Base-by-base conservation (phyloP, 2,113 vertebrate genomes). In the Aleadryas rufinucha region DNA sequence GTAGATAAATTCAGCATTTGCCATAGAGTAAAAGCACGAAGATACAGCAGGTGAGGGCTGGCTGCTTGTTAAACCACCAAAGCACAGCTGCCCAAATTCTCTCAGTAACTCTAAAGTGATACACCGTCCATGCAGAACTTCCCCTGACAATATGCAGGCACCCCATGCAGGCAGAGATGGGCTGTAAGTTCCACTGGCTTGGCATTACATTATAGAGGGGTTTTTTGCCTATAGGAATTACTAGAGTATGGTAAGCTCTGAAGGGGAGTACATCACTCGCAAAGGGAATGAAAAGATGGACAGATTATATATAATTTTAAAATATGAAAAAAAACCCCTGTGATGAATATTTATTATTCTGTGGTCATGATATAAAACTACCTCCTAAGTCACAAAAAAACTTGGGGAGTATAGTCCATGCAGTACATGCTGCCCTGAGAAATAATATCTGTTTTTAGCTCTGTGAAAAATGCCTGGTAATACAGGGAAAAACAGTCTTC, bases 191-290 rank as follows among this genome's bases (percentile, higher is more conserved):
- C 64, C 68, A 50, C 33, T 70, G 66, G 45, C 50, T 57, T 59
- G 33, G 65, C 68, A 23, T 16, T 13, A 50, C 21, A 70, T 22
- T 8, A 15, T 28, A 0, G 0, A 16, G 12, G 11, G 6, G 2
- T 3, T 30, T 59, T 60, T 45, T 63, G 20, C 47, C 33, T 39
- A 5, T 12, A 41, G 8, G 13, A 61, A 66, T 82, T 59, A 39
- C 24, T 28, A 16, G 13, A 81, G 31, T 50, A 28, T 0, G 7
- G 64, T 42, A 78, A 72, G 10, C 21, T 76, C 61, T 27, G 31
- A 85, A 84, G 30, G 30, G 21, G 20, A 92, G 19, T 10, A 33
- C 7, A 21, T 61, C 13, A 52, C 20, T 88, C 22, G 35, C 28
- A 59, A 85, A 45, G 15, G 42, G n/a, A 91, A 77, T 71, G 41